A percentile compares a stretch with the other conserved stretches of the same genome.
Evolutionary conservation across 2,113 vertebrate species (phyloP).

Genomic region (Prionailurus bengalensis): DNA sequence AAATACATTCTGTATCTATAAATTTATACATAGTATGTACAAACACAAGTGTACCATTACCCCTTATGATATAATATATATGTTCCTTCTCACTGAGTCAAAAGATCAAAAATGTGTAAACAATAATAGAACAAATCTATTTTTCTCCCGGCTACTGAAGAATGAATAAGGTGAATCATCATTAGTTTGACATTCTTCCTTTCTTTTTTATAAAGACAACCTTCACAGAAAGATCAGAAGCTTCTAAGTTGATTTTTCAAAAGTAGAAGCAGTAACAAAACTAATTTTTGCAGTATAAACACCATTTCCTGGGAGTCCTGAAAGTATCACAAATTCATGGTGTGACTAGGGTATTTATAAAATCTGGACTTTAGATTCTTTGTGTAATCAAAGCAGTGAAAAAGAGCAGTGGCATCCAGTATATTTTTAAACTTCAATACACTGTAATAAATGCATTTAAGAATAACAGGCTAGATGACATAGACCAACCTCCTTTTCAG

Average conservation of each 20-base stretch:
- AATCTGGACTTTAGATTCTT: background rate
- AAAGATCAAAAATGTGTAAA: conserved; percentile 18
- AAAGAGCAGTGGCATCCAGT: background rate
- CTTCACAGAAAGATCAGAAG: conserved; percentile 35
- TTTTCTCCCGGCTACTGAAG: background rate
- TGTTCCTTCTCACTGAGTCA: background rate
- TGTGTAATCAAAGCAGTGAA: background rate
- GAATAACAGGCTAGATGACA: background rate
- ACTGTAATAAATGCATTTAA: background rate
- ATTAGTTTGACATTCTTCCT: conserved; percentile 19
- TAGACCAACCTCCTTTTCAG: background rate
- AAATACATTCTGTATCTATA: background rate
- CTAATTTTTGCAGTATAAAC: background rate
- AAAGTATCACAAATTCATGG: background rate
- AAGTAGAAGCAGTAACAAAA: conserved; percentile 1
- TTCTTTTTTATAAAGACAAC: background rate
- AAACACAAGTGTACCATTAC: background rate
- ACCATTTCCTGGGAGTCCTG: background rate
- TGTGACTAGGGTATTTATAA: background rate
- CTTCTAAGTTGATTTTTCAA: conserved; percentile 37
- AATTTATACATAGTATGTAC: background rate
- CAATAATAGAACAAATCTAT: background rate
- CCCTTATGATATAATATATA: background rate
- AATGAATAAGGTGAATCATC: conserved; percentile 26
- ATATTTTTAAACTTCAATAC: background rate